phyloP scores from a whole-genome alignment of 2,888 invertebrate genomes.

The Melanostoma scalare region DNA sequence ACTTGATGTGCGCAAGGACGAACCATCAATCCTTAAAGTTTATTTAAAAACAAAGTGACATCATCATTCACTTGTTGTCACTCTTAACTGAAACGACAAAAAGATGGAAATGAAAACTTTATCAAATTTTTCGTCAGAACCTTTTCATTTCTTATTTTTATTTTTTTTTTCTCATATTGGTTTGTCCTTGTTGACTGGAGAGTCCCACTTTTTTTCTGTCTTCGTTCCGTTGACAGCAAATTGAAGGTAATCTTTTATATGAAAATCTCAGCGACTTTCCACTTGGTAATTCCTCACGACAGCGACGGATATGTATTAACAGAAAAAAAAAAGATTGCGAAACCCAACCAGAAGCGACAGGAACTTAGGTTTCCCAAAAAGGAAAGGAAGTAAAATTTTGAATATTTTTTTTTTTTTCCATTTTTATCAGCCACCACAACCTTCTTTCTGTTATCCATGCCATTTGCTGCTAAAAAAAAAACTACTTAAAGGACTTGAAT shows the following conservation, averaged over 20 bases:
- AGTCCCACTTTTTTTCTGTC: conserved; percentile 17
- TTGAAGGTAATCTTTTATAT: conserved; percentile 69
- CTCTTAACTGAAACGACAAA: conserved; percentile 43
- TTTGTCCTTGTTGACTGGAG: background rate
- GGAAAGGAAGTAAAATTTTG: conserved; percentile 48
- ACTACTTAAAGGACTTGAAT: conserved; percentile 29
- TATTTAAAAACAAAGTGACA: conserved; percentile 56
- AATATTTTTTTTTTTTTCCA: conserved; percentile 54
- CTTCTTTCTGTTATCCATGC: conserved; percentile 25
- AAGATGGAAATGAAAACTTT: conserved; percentile 66
- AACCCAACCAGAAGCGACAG: conserved; percentile 20
- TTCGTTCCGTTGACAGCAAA: conserved; percentile 42
- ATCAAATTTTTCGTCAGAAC: conserved; percentile 54
- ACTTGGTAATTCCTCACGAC: conserved; percentile 62
- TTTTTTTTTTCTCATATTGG: background rate
- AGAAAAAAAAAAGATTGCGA: background rate
- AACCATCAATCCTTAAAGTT: conserved; percentile 39
- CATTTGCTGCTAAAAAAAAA: conserved; percentile 30
- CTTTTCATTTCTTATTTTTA: conserved; percentile 7
- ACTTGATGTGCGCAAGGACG: conserved; percentile 36
- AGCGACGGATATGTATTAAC: conserved; percentile 42
- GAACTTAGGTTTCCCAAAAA: background rate
- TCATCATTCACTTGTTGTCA: conserved; percentile 67
- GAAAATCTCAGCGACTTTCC: conserved; percentile 61
- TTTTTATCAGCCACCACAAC: conserved; percentile 34